These are phyloP conservation scores for Campodea augens DNA, from an alignment of 1,140 invertebrate genomes.

Conservation along the genomic window DNA sequence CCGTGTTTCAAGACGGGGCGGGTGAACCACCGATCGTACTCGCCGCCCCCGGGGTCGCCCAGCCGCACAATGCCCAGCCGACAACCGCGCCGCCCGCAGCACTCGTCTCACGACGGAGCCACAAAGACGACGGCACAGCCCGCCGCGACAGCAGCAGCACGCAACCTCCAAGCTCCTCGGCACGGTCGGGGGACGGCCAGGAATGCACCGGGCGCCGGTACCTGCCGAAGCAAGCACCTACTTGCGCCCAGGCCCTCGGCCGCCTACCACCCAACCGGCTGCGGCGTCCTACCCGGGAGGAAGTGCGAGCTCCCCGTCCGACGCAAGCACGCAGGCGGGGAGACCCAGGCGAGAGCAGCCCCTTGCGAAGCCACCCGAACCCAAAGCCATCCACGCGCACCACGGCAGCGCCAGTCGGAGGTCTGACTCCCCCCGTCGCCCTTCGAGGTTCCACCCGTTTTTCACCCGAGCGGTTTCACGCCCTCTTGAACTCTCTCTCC, in stretches of 20 bases:
- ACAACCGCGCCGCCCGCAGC: constrained; percentile 20
- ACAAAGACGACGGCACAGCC: constrained; percentile 6
- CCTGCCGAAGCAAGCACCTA: constrained; percentile 11
- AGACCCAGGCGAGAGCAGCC: too few species aligned
- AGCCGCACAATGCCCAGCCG: too few species aligned
- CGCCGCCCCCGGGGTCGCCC: constrained; percentile 28
- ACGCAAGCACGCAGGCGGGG: constrained; percentile 20
- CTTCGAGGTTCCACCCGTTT: too few species aligned
- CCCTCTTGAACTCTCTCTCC: too few species aligned
- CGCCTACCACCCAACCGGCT: constrained; percentile 25
- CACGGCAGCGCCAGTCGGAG: too few species aligned
- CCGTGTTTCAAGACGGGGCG: constrained; percentile 86
- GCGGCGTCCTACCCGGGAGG: constrained; percentile 29
- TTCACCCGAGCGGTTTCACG: too few species aligned
- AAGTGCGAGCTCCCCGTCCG: constrained; percentile 28
- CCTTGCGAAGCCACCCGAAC: too few species aligned
- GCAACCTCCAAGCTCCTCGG: constrained; percentile 1
- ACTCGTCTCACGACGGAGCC: constrained; percentile 17
- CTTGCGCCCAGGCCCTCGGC: constrained; percentile 19
- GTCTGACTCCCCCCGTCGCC: too few species aligned
- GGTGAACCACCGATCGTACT: constrained; percentile 37
- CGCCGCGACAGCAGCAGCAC: constrained; percentile 3
- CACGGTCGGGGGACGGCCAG: constrained; percentile 17
- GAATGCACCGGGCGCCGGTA: constrained; percentile 11
- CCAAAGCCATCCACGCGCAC: too few species aligned